A percentile compares a stretch with the other conserved stretches of the same genome.
Evolutionary conservation across 2,113 vertebrate species (phyloP).

Genomic region (Pteronura brasiliensis): DNA sequence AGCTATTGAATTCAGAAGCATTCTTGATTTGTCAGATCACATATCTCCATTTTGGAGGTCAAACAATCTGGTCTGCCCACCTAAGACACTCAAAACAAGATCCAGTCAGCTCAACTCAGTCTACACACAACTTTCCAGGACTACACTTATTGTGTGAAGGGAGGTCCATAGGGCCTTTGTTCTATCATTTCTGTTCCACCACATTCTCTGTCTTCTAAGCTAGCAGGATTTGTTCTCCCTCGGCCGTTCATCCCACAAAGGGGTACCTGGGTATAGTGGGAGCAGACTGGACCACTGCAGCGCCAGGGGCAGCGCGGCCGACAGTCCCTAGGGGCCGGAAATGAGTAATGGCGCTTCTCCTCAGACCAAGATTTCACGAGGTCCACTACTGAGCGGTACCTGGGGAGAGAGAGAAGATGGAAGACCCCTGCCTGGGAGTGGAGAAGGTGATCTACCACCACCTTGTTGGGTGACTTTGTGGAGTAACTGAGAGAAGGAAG

Average conservation of each 20-base stretch:
- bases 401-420: constrained; percentile 59
- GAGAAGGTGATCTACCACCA: not conserved
- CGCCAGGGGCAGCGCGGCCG: constrained; percentile 84
- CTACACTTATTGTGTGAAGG: not conserved
- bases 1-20: not conserved
- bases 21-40: not conserved
- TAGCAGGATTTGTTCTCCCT: not conserved
- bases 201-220: not conserved
- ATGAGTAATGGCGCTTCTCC: constrained; percentile 89
- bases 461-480: not conserved
- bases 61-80: not conserved
- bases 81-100: not conserved
- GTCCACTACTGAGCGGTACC: constrained; percentile 87
- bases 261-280: constrained; percentile 94
- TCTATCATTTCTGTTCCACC: not conserved
- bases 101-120: not conserved
- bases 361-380: constrained; percentile 89
- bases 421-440: not conserved
- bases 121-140: not conserved
- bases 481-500: not conserved
- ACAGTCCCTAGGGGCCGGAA: constrained; percentile 80
- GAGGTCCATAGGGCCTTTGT: not conserved
- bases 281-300: constrained; percentile 88
- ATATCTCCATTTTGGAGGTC: not conserved
- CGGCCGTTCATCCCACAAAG: not conserved